Evolutionary conservation across 2,888 invertebrate species (phyloP).

Genomic region (Sipha maydis): DNA sequence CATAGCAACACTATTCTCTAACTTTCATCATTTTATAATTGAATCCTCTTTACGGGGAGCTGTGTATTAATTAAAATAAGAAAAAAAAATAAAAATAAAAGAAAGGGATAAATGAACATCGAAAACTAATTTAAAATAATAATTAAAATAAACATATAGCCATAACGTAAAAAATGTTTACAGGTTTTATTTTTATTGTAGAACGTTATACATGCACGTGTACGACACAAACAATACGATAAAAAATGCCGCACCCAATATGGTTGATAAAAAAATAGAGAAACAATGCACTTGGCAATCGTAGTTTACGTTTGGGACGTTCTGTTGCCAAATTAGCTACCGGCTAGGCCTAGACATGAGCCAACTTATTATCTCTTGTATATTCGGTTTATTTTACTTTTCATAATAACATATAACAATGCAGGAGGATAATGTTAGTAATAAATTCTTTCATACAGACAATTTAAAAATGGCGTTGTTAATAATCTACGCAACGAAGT

Average conservation of each 20-base stretch:
- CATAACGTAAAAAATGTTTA: background rate
- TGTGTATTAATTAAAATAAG: constrained; percentile 2
- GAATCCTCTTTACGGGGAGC: background rate
- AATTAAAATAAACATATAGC: constrained; percentile 12
- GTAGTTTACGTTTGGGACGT: background rate
- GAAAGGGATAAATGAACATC: background rate
- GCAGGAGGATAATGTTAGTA: no score
- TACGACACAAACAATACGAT: background rate
- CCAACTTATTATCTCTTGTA: no score
- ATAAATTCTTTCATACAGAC: no score
- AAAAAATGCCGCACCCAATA: background rate
- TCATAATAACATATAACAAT: no score
- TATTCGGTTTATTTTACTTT: no score
- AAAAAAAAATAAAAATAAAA: background rate
- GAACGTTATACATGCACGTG: background rate
- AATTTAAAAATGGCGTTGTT: no score
- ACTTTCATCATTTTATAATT: constrained; percentile 25
- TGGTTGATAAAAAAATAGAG: background rate
- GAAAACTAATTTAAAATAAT: constrained; percentile 28
- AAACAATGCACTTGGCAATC: background rate
- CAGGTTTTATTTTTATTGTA: constrained; percentile 75
- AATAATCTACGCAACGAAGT: no score
- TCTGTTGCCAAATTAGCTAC: background rate
- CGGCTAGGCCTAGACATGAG: background rate
- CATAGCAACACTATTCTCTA: background rate